phyloP scores from a whole-genome alignment of 1,140 invertebrate species.

The Heliconius melpomene region DNA sequence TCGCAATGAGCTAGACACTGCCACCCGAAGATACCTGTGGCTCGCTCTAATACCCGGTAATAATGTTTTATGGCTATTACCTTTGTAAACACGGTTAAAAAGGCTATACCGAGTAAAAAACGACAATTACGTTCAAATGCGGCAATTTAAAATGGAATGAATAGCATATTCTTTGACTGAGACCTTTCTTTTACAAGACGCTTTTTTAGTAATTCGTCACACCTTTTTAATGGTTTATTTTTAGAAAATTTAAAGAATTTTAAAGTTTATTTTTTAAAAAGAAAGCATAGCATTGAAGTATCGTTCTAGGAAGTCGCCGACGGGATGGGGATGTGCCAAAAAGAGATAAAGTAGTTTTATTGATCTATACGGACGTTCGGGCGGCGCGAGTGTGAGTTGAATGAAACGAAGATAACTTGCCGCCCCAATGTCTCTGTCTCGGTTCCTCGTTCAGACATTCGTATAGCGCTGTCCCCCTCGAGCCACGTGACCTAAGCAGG shows the following conservation, averaged over 20 bases:
- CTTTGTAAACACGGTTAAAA: conserved; percentile 74
- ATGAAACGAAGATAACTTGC: conserved; percentile 81
- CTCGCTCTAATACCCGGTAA: conserved; percentile 66
- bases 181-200: conserved; percentile 12
- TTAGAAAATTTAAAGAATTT: conserved; percentile 44
- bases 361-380: conserved; percentile 81
- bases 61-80: conserved; percentile 76
- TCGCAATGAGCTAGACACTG: conserved; percentile 62
- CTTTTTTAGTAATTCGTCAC: conserved; percentile 50
- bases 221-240: conserved; percentile 28
- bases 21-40: conserved; percentile 68
- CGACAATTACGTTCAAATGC: conserved; percentile 61
- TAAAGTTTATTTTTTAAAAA: conserved; percentile 55
- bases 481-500: conserved; percentile 80
- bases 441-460: conserved; percentile 48
- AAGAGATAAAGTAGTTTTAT: conserved; percentile 83
- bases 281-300: conserved; percentile 63
- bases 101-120: conserved; percentile 57
- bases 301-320: conserved; percentile 76
- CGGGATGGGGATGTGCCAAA: conserved; percentile 81
- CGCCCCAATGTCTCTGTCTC: conserved; percentile 68
- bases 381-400: conserved; percentile 79
- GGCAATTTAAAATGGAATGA: conserved; percentile 32
- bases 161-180: background rate
- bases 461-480: conserved; percentile 61